phyloP scores from a whole-genome alignment of 2,797 vertebrate genomes.

The Cryptoprocta ferox region DNA sequence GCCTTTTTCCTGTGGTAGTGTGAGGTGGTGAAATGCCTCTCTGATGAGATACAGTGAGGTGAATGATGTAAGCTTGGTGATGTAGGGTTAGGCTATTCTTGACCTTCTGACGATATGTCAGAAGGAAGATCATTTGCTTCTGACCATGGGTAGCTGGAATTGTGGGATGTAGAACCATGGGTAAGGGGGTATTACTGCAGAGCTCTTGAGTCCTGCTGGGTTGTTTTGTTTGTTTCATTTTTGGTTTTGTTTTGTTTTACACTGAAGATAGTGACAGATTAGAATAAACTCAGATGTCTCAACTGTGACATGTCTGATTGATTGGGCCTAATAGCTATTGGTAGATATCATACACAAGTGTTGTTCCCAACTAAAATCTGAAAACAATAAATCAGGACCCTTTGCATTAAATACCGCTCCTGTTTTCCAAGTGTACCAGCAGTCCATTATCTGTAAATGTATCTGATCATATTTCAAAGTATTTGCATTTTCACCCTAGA shows the following conservation, averaged over 20 bases:
- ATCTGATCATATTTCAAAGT: background rate
- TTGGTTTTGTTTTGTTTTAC: background rate
- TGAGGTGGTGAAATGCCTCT: background rate
- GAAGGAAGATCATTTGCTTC: background rate
- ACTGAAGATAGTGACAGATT: background rate
- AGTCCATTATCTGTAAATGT: background rate
- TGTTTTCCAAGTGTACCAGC: background rate
- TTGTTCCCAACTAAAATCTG: background rate
- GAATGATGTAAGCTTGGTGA: background rate
- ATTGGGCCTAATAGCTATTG: background rate
- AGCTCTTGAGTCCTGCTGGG: background rate
- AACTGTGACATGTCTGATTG: background rate
- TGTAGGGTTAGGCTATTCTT: background rate
- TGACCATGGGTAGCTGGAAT: background rate
- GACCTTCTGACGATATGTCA: background rate
- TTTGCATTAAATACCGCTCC: background rate
- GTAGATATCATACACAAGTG: background rate
- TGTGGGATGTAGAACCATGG: fast-evolving
- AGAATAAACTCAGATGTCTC: background rate
- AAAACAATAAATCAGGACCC: background rate
- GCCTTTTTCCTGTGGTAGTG: background rate
- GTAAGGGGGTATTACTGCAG: background rate
- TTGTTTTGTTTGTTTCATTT: background rate
- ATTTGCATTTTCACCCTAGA: background rate
- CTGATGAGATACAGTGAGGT: too few species aligned